Evolutionary conservation across 92 coral and sea anemone species (phyloP).

Genomic region (Umimayanthus chanpuru): DNA sequence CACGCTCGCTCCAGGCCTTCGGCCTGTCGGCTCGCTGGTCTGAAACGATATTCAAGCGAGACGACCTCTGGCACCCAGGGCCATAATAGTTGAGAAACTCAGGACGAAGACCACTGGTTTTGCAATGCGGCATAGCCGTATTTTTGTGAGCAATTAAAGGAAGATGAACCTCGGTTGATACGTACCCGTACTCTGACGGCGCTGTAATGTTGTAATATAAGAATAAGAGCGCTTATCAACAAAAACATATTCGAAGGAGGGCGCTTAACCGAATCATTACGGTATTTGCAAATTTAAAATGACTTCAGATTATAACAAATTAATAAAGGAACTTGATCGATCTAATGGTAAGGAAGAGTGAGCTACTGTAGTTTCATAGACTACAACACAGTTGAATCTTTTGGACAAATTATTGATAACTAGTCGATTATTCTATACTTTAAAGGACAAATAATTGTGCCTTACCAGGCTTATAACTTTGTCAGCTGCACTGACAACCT

Average conservation of each 20-base stretch:
- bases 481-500: constrained; percentile 76
- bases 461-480: constrained; percentile 84
- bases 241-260: not conserved
- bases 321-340: constrained; percentile 78
- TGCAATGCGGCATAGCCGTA: too few species aligned
- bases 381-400: not conserved
- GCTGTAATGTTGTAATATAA: too few species aligned
- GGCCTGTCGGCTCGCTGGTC: too few species aligned
- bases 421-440: not conserved
- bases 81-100: too few species aligned
- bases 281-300: not conserved
- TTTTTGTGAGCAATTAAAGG: too few species aligned
- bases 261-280: constrained; percentile 37
- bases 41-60: too few species aligned
- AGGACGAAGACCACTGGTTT: too few species aligned
- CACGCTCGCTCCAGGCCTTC: too few species aligned
- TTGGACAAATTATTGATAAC: not conserved
- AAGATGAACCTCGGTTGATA: too few species aligned
- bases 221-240: too few species aligned
- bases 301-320: constrained; percentile 6
- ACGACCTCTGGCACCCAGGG: too few species aligned
- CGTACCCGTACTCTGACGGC: too few species aligned
- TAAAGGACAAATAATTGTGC: not conserved
- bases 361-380: not conserved
- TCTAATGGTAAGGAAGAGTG: constrained; percentile 40